Evolutionary conservation across 2,888 invertebrate genomes (phyloP), one percentile per base, ranked within the genome.

Genomic region (Spodoptera exigua): DNA sequence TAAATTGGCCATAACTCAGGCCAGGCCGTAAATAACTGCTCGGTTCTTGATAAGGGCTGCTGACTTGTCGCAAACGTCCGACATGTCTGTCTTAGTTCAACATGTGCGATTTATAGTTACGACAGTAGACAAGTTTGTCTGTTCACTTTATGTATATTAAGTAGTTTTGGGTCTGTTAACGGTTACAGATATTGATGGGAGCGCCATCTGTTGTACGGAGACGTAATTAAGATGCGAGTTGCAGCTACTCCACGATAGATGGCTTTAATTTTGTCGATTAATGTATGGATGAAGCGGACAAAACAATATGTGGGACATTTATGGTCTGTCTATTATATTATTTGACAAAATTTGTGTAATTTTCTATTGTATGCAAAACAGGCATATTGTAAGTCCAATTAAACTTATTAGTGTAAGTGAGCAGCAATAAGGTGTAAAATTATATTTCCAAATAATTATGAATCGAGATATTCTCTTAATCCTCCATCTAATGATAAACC

Each of bases 1-100:
- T 90, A 93, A 93, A 94, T 94, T 93, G 93, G 93, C 93, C 92
- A 92, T 93, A 94, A 93, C 86, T 94, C 93, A 93, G 90, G 78
- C 81, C 76, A 71, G 81, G 86, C 86, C 89, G 89, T 94, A 94
- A 93, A 94, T 94, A 94, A 93, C 92, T 76, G 85, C 81, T 79
- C 80, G 80, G 56, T 80, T 82, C 82, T 89, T 91, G 93, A 93
- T 93, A 93, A 94, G 93, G 93, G 92, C 89, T 83, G 93, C 91
- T 90, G 92, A 92, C 84, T 91, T 89, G 92, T 89, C 91, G 88
- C 88, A 81, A 78, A 79, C 82, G 88, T 88, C 88, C 88, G 81
- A 86, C 86, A 86, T 87, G 93, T 92, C 92, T 89, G 89, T 92
- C 92, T 92, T 87, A 88, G 87, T 90, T 89, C 87, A 90, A 86